Conservation (phyloP, 2,797 vertebrate species). For the Adrianichthys oophorus region DNA sequence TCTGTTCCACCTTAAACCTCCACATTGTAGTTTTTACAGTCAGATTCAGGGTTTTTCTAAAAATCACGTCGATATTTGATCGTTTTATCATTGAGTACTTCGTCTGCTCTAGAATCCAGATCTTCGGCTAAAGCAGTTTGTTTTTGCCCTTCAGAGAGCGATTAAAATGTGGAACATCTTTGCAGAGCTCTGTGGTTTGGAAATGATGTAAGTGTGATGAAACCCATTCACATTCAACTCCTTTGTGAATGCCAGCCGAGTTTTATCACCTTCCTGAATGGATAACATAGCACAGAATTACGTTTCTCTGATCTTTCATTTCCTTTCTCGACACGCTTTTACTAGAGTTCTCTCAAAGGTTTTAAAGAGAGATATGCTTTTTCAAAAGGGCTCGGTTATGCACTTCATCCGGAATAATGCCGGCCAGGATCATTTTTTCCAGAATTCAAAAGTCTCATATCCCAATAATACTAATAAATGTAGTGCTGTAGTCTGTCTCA, state of each 20-base stretch:
- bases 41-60: constrained; percentile 9
- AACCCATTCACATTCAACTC: constrained; percentile 14
- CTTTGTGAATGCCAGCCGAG: neutral
- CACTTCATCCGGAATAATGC: too few relatives aligned
- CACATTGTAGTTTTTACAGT: neutral
- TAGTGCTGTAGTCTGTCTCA: too few relatives aligned
- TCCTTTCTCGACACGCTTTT: too few relatives aligned
- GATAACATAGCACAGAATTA: too few relatives aligned
- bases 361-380: too few relatives aligned
- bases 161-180: neutral
- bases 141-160: constrained; percentile 2
- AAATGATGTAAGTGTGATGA: too few relatives aligned
- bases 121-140: constrained; percentile 17
- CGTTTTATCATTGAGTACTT: constrained; percentile 7
- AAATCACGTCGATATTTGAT: constrained; percentile 6
- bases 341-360: too few relatives aligned
- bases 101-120: neutral
- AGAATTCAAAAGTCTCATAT: too few relatives aligned
- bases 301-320: too few relatives aligned
- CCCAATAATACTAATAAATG: too few relatives aligned
- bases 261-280: neutral
- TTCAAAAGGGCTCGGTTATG: too few relatives aligned
- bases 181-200: neutral
- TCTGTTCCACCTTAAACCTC: neutral
- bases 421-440: too few relatives aligned